Percentiles rank a stretch among this genome's conserved stretches.
phyloP scores from a whole-genome alignment of 2,113 vertebrate species.

The Sisor rabdophorus region DNA sequence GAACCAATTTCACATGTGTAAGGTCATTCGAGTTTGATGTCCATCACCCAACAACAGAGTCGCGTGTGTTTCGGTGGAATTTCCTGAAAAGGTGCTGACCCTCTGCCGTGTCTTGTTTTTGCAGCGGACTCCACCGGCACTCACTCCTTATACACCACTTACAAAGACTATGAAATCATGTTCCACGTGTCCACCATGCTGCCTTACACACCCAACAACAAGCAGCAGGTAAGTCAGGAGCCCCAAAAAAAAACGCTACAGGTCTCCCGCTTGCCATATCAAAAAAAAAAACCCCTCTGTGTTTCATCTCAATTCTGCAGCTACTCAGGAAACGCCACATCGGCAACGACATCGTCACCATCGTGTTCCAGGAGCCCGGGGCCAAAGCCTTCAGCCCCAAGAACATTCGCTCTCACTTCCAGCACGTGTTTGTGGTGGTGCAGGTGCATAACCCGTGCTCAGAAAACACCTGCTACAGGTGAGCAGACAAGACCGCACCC shows the following conservation, averaged over 20 bases:
- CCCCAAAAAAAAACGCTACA: no score
- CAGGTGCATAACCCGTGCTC: constrained; percentile 84
- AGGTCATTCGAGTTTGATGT: neutral
- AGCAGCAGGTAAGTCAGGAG: constrained; percentile 82
- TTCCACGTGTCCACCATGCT: constrained; percentile 81
- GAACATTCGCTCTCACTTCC: constrained; percentile 97
- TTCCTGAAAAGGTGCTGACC: neutral
- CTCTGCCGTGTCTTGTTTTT: constrained; percentile 27
- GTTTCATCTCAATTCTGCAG: constrained; percentile 56
- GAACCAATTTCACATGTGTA: no score
- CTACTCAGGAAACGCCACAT: constrained; percentile 93
- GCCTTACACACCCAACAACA: constrained; percentile 97
- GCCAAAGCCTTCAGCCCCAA: constrained; percentile 95
- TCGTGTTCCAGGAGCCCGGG: constrained; percentile 97
- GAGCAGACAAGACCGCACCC: constrained; percentile 21
- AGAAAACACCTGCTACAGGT: constrained; percentile 93
- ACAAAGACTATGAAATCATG: constrained; percentile 75
- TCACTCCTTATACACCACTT: constrained; percentile 70
- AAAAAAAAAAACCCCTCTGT: neutral
- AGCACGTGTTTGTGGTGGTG: constrained; percentile 94
- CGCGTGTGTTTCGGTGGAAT: neutral
- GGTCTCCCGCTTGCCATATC: neutral
- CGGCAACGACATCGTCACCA: constrained; percentile 95
- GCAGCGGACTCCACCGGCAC: constrained; percentile 71
- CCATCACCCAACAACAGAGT: neutral